Percentiles rank a stretch among this genome's conserved stretches.
phyloP scores from a whole-genome alignment of 2,888 invertebrate species.

The Eristalinus aeneus region DNA sequence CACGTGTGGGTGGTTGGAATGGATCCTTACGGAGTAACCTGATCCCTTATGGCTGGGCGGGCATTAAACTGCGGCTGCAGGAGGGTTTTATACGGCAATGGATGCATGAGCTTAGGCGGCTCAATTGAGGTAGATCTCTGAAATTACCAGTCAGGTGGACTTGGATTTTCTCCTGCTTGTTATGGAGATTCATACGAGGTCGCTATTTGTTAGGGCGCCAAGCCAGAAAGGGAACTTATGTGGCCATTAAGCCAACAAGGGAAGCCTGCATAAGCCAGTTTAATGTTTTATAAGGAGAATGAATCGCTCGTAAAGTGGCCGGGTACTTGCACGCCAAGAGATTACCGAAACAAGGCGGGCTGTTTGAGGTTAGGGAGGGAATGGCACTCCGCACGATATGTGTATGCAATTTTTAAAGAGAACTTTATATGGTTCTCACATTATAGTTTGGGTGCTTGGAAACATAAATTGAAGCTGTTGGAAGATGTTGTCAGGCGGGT shows the following conservation, averaged over 20 bases:
- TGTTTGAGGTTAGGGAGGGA: neutral
- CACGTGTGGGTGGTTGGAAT: neutral
- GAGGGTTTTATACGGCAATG: neutral
- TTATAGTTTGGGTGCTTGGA: neutral
- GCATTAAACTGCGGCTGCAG: neutral
- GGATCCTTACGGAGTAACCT: conserved; percentile 18
- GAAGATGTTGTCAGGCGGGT: no score
- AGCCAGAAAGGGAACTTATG: neutral
- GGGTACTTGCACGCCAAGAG: neutral
- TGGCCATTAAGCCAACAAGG: neutral
- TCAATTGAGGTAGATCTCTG: neutral
- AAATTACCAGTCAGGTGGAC: neutral
- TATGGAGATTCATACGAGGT: neutral
- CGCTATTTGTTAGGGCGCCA: neutral
- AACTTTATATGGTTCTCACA: neutral
- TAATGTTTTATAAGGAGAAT: neutral
- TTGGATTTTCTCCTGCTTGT: neutral
- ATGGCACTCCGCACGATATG: neutral
- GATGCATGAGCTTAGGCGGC: neutral
- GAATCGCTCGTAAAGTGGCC: neutral
- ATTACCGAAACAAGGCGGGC: neutral
- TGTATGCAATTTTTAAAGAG: neutral
- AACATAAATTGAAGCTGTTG: neutral
- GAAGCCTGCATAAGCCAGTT: neutral
- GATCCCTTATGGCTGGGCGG: neutral